These are phyloP conservation scores for Agapetus fuscipes DNA, from an alignment of 2,888 invertebrate species.

Conservation along the genomic window DNA sequence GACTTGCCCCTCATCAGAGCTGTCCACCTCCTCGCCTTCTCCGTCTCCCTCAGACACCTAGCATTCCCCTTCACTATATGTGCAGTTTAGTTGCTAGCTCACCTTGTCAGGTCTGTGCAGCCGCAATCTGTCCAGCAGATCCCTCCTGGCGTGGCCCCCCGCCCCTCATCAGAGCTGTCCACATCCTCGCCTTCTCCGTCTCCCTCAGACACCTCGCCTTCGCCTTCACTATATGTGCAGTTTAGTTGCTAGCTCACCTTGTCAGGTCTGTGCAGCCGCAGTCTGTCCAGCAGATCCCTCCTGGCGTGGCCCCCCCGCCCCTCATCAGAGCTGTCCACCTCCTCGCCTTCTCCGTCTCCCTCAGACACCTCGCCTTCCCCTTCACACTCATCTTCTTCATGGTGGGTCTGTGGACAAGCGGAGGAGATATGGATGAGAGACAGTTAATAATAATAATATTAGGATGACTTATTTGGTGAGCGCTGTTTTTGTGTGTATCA, in stretches of 20 bases:
- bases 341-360: constrained; percentile 45
- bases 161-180: constrained; percentile 36
- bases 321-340: constrained; percentile 41
- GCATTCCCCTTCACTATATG: too few relatives aligned
- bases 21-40: constrained; percentile 44
- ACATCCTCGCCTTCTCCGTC: constrained; percentile 46
- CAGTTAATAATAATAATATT: too few relatives aligned
- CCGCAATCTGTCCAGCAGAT: constrained; percentile 18
- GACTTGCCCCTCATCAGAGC: constrained; percentile 34
- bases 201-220: constrained; percentile 43
- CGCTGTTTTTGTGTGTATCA: too few relatives aligned
- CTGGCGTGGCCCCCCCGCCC: constrained; percentile 22
- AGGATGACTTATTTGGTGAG: too few relatives aligned
- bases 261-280: constrained; percentile 18
- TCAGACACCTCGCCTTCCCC: constrained; percentile 33
- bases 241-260: too few relatives aligned
- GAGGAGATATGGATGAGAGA: too few relatives aligned
- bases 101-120: constrained; percentile 20
- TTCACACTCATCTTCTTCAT: too few relatives aligned
- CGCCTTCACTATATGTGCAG: too few relatives aligned
- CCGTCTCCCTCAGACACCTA: constrained; percentile 45
- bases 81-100: too few relatives aligned
- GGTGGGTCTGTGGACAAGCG: constrained; percentile 52
- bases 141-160: constrained; percentile 14
- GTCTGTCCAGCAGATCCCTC: constrained; percentile 19